phyloP scores from a whole-genome alignment of 2,888 invertebrate genomes.

The Lottia gigantea region DNA sequence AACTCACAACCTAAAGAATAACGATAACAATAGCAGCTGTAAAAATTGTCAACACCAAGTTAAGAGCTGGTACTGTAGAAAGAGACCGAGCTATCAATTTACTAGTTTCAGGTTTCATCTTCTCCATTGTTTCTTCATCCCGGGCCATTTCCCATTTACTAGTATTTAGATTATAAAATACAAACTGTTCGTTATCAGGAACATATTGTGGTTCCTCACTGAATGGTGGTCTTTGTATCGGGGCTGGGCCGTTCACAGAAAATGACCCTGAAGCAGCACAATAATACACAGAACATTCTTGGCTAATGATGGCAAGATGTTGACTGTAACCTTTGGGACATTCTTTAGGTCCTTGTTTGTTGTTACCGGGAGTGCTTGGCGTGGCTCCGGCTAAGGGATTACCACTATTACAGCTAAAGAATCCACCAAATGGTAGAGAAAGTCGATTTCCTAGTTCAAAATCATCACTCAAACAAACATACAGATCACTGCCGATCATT shows the following conservation, averaged over 20 bases:
- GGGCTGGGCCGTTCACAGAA: constrained; percentile 41
- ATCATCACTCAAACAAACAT: constrained; percentile 15
- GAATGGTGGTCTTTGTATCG: constrained; percentile 50
- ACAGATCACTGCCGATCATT: constrained; percentile 34
- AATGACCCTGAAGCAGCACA: constrained; percentile 48
- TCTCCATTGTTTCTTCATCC: too few relatives aligned
- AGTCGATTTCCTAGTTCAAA: not conserved
- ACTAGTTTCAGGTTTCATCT: too few relatives aligned
- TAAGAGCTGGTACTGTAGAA: constrained; percentile 25
- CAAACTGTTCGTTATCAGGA: not conserved
- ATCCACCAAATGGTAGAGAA: constrained; percentile 13
- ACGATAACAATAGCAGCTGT: too few relatives aligned
- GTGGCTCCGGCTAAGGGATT: constrained; percentile 16
- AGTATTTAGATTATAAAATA: not conserved
- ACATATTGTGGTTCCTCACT: constrained; percentile 5
- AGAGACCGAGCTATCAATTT: constrained; percentile 37
- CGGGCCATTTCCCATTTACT: not conserved
- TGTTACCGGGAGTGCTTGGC: not conserved
- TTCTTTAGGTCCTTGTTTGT: not conserved
- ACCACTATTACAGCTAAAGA: constrained; percentile 14
- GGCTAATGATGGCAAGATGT: constrained; percentile 47
- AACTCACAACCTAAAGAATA: too few relatives aligned
- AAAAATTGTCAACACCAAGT: too few relatives aligned
- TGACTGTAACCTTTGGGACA: constrained; percentile 42
- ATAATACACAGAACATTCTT: constrained; percentile 51